phyloP scores from a whole-genome alignment of 1,140 invertebrate genomes.

The Planococcus citri region DNA sequence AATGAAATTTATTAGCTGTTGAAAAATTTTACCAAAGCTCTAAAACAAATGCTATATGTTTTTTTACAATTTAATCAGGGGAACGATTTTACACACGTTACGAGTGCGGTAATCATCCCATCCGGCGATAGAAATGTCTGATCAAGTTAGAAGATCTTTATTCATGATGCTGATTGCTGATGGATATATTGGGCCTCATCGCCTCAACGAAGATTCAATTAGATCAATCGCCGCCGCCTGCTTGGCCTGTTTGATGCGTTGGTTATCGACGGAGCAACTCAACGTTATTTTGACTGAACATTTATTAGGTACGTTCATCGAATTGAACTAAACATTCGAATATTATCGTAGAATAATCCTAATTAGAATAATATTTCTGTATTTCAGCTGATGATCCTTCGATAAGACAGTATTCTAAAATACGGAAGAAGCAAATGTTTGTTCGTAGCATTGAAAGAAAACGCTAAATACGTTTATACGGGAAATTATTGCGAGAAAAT shows the following conservation, averaged over 20 bases:
- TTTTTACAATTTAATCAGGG: no score
- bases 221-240: slow-evolving; percentile 72
- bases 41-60: no score
- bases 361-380: slow-evolving; percentile 7
- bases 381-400: slow-evolving; percentile 43
- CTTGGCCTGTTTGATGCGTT: slow-evolving; percentile 69
- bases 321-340: no score
- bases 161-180: slow-evolving; percentile 54
- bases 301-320: slow-evolving; percentile 46
- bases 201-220: slow-evolving; percentile 67
- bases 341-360: no score
- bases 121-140: slow-evolving; percentile 83
- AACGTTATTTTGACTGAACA: slow-evolving; percentile 59
- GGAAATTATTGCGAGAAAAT: slow-evolving; percentile 56
- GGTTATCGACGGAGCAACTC: slow-evolving; percentile 60
- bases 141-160: slow-evolving; percentile 61
- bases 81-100: slow-evolving; percentile 84
- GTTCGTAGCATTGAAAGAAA: slow-evolving; percentile 80
- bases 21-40: no score
- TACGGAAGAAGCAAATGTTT: slow-evolving; percentile 74
- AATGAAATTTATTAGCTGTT: no score
- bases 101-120: slow-evolving; percentile 63
- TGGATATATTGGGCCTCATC: slow-evolving; percentile 49
- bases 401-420: slow-evolving; percentile 53
- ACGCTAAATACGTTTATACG: slow-evolving; percentile 51